These are phyloP conservation scores for Ceuthmochares aereus DNA, from an alignment of 2,113 vertebrate genomes.

Conservation along the genomic window DNA sequence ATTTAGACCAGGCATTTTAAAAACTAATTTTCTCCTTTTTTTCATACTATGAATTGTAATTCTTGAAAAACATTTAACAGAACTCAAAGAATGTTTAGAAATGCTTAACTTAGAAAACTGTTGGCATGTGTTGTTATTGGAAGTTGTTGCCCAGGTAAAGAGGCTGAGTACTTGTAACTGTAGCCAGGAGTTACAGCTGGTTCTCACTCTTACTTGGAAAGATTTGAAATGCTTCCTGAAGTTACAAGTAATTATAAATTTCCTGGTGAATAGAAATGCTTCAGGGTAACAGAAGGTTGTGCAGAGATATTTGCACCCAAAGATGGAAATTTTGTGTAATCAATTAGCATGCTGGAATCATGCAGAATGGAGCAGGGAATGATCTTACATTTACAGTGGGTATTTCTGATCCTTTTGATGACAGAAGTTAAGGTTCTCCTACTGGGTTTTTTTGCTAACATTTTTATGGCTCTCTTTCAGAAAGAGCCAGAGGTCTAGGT, in stretches of 20 bases:
- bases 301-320: neutral
- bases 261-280: neutral
- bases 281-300: neutral
- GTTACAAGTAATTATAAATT: slow-evolving; percentile 15
- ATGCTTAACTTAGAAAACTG: neutral
- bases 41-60: neutral
- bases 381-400: neutral
- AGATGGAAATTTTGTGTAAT: neutral
- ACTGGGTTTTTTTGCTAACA: accelerated
- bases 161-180: neutral
- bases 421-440: neutral
- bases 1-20: neutral
- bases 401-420: neutral
- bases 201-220: neutral
- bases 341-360: neutral
- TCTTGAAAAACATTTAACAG: neutral
- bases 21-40: neutral
- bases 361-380: neutral
- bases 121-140: neutral
- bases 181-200: neutral
- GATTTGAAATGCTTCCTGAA: neutral
- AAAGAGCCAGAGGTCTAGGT: neutral
- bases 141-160: neutral
- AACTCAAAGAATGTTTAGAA: neutral
- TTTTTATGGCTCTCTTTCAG: neutral